phyloP scores from a whole-genome alignment of 2,888 invertebrate species.

The Caenorhabditis uteleia region DNA sequence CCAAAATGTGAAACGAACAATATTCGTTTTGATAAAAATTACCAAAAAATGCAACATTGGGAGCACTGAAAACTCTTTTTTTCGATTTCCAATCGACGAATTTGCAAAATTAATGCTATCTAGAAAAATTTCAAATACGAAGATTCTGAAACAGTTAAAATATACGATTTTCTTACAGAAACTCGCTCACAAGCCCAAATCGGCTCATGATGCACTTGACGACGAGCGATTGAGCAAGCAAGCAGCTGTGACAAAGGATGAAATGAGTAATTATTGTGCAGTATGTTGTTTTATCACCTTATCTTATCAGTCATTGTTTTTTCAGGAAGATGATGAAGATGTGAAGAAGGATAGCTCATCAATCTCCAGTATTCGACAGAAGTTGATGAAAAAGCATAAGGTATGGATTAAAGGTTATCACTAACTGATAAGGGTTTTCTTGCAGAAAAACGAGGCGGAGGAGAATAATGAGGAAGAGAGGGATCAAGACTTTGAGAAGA shows the following conservation, averaged over 20 bases:
- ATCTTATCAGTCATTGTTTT: neutral
- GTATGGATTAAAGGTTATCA: no score
- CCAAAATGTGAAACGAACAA: no score
- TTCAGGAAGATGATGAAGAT: conserved; percentile 38
- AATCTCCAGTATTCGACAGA: conserved; percentile 33
- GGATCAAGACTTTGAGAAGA: conserved; percentile 47
- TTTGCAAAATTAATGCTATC: neutral
- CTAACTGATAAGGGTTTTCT: no score
- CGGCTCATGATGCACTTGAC: conserved; percentile 85
- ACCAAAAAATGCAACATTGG: neutral
- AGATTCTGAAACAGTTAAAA: neutral
- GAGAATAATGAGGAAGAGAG: conserved; percentile 30
- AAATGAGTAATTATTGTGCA: conserved; percentile 55
- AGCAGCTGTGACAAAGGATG: conserved; percentile 65
- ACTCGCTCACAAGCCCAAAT: conserved; percentile 44
- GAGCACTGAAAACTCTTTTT: neutral
- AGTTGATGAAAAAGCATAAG: conserved; percentile 36
- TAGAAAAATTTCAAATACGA: conserved; percentile 6
- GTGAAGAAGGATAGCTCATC: conserved; percentile 23
- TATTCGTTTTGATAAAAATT: no score
- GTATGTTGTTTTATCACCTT: conserved; percentile 9
- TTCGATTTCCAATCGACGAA: no score
- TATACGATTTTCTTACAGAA: conserved; percentile 7
- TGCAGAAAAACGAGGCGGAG: conserved; percentile 19
- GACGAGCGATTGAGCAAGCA: conserved; percentile 81